Conservation (phyloP, 2,113 vertebrate species). For the Asarcornis scutulata region DNA sequence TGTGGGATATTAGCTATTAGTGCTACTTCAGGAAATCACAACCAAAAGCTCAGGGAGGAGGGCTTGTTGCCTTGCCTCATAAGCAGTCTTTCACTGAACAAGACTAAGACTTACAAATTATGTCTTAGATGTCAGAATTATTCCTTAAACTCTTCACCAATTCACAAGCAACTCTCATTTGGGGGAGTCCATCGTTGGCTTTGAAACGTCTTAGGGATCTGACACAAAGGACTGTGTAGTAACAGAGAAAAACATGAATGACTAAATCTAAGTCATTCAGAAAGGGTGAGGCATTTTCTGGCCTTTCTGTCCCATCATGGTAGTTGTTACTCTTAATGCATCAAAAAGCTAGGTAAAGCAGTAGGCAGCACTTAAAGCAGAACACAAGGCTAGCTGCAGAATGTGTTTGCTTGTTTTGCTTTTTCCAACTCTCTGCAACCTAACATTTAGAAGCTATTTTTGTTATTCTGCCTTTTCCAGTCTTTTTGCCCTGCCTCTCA, state of each 20-base stretch:
- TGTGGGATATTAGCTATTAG: not conserved
- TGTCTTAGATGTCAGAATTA: not conserved
- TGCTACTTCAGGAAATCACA: fast-evolving
- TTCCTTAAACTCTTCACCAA: not conserved
- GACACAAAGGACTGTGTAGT: not conserved
- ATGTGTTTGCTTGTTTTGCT: not conserved
- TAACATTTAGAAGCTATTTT: not conserved
- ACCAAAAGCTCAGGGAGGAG: not conserved
- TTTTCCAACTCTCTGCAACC: not conserved
- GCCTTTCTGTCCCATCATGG: not conserved
- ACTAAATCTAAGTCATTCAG: not conserved
- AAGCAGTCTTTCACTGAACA: not conserved
- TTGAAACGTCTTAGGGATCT: not conserved
- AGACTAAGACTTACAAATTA: fast-evolving
- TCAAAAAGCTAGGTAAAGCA: not conserved
- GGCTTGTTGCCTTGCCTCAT: not conserved
- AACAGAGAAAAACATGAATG: not conserved
- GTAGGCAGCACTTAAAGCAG: not conserved
- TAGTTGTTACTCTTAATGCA: not conserved
- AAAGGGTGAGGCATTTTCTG: not conserved
- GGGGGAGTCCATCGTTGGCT: not conserved
- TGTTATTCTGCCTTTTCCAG: not conserved
- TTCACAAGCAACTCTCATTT: not conserved
- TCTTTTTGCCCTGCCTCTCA: not conserved
- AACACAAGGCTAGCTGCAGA: not conserved